Evolutionary conservation across 2,113 vertebrate species (phyloP).

Genomic region (Microcebus griseorufus): DNA sequence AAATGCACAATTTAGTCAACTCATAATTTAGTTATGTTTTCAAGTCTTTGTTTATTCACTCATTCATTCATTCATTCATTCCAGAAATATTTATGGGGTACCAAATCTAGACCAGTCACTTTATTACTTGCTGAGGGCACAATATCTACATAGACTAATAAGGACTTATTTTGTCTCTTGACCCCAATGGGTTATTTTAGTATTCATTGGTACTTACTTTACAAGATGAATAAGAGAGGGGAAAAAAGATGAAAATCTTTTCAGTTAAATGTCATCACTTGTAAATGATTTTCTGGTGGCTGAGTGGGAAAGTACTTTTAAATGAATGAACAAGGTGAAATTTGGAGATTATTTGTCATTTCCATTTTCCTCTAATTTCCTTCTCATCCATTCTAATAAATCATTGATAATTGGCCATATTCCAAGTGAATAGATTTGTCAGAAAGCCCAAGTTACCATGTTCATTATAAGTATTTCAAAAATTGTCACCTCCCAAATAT

Average conservation of each 20-base stretch:
- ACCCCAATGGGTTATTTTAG: constrained; percentile 56
- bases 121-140: not conserved
- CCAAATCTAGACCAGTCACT: not conserved
- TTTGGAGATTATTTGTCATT: constrained; percentile 74
- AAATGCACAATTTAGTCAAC: constrained; percentile 21
- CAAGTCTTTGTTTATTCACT: constrained; percentile 32
- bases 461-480: constrained; percentile 52
- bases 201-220: constrained; percentile 66
- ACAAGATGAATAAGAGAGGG: not conserved
- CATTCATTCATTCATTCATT: constrained; percentile 27
- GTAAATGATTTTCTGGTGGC: constrained; percentile 68
- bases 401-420: constrained; percentile 61
- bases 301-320: constrained; percentile 67
- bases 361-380: constrained; percentile 63
- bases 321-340: constrained; percentile 69
- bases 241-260: constrained; percentile 65
- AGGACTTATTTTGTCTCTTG: constrained; percentile 55
- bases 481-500: constrained; percentile 30
- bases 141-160: constrained; percentile 45
- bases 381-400: constrained; percentile 66
- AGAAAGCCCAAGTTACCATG: not conserved
- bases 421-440: constrained; percentile 46
- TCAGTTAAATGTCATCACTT: constrained; percentile 73
- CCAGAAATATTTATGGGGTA: constrained; percentile 15
- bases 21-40: constrained; percentile 31